Base-by-base conservation (phyloP, 2,888 invertebrate species). In the Drosophila austrosaltans region DNA sequence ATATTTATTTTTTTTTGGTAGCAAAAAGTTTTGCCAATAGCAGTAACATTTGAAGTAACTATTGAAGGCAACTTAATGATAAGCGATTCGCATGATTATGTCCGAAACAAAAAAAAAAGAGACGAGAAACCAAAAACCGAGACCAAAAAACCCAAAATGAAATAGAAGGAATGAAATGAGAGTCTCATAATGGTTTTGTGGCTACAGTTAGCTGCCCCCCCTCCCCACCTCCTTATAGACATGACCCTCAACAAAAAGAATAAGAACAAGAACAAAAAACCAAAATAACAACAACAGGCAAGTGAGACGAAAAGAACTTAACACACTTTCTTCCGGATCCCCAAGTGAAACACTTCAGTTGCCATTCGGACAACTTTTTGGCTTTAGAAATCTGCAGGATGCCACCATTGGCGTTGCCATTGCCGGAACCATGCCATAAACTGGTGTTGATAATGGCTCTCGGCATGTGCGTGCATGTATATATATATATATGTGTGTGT, bases 351-450 rank as follows among this genome's bases (percentile, higher is more conserved):
- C 79, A 73, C 75, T 77, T 84, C 73, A 80, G 83, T 66, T 67
- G 58, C 61, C 54, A 62, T 72, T 72, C 58, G 72, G 56, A 72
- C 65, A 83, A 83, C 78, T 83, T 80, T 82, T 76, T 82, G 78
- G 81, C 81, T 83, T 85, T 76, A 57, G 61, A 77, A 78, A 88
- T 75, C 83, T 72, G 88, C 81, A 76, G 81, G 78, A 82, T 82
- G 72, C 62, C 40, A 53, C 62, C 48, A 48, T 48, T 48, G 48
- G 48, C 48, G 48, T 48, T 48, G 22, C 69, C 53, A 57, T 66
- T 68, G 65, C 74, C 81, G 86, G 78, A 84, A 78, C 64, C 77
- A 62, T 78, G 72, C 64, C 81, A 85, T 85, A 82, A 85, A 83
- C 85, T 78, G 69, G 75, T 78, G 80, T 81, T 81, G 80, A 63